Evolutionary conservation across 2,888 invertebrate genomes (phyloP).

Genomic region (Pseudococcus jackbeardsleyi): DNA sequence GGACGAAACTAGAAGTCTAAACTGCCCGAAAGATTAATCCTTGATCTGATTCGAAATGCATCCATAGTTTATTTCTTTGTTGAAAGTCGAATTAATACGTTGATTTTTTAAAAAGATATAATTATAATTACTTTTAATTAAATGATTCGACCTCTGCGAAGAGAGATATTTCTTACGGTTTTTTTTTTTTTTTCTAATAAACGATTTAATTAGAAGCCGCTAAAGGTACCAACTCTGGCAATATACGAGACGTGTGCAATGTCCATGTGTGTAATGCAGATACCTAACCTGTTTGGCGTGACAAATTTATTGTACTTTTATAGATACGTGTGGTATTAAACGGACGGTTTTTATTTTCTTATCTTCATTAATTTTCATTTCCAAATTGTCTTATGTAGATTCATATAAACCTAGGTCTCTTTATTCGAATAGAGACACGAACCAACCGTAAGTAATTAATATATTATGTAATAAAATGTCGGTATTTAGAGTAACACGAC

Average conservation of each 20-base stretch:
- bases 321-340: neutral
- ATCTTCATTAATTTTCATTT: neutral
- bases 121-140: constrained; percentile 50
- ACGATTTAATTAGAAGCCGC: constrained; percentile 48
- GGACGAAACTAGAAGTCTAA: neutral
- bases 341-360: neutral
- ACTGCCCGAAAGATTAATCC: constrained; percentile 43
- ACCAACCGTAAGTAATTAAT: neutral
- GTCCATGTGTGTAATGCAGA: neutral
- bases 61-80: constrained; percentile 31
- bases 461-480: constrained; percentile 45
- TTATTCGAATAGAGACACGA: neutral
- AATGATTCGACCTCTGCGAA: constrained; percentile 38
- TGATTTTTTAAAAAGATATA: constrained; percentile 39
- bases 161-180: neutral
- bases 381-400: constrained; percentile 29
- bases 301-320: constrained; percentile 27
- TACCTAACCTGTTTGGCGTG: constrained; percentile 15
- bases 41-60: constrained; percentile 50
- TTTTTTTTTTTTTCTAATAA: constrained; percentile 24
- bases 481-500: constrained; percentile 48
- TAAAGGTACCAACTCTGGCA: neutral
- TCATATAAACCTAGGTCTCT: neutral
- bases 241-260: neutral
- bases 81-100: constrained; percentile 23